Conservation (phyloP, 2,113 vertebrate species). For the Etheostoma spectabile region DNA sequence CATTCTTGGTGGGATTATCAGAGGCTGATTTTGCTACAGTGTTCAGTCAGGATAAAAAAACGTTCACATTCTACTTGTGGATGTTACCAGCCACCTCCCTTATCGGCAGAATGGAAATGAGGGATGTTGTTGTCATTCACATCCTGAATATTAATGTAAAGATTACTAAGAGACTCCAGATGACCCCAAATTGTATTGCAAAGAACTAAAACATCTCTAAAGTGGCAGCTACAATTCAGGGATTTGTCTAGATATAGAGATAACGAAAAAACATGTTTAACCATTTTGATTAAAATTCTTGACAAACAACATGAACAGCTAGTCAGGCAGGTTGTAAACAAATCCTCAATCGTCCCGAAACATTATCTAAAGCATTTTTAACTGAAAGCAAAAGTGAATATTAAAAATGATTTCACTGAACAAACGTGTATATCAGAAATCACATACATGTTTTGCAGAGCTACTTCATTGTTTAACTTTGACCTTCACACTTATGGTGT, state of each 20-base stretch:
- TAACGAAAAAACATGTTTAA: background rate
- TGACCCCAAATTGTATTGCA: background rate
- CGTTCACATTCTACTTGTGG: constrained; percentile 15
- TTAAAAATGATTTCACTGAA: background rate
- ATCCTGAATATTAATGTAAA: constrained; percentile 11
- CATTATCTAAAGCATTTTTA: background rate
- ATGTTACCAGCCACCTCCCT: constrained; percentile 16
- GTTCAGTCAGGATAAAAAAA: constrained; percentile 20
- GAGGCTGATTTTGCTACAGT: constrained; percentile 14
- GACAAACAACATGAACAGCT: background rate
- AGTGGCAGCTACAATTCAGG: background rate
- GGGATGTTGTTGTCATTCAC: background rate
- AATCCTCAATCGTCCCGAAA: background rate
- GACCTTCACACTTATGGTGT: background rate
- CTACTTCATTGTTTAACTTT: background rate
- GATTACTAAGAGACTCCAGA: background rate
- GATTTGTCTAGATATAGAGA: constrained; percentile 3
- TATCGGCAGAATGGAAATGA: constrained; percentile 43
- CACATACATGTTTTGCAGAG: background rate
- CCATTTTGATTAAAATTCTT: constrained; percentile 1
- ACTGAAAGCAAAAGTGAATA: background rate
- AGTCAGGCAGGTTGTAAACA: constrained; percentile 10
- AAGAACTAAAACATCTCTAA: background rate
- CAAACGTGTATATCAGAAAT: background rate
- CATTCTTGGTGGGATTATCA: constrained; percentile 30